Evolutionary conservation across 2,888 invertebrate species (phyloP), one percentile per base, ranked within the genome.

Genomic region (Norana najaformis): DNA sequence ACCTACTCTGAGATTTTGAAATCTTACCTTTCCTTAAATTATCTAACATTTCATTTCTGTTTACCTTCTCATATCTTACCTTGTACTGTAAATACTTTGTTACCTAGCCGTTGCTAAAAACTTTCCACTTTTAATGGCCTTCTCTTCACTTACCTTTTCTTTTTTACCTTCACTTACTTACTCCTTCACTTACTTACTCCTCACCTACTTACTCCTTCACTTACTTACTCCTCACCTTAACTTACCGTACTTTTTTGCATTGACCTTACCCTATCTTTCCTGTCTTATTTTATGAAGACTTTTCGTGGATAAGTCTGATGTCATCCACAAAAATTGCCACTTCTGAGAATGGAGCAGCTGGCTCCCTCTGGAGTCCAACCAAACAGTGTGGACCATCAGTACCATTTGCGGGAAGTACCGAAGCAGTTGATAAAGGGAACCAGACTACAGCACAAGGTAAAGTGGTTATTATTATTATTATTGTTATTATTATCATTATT

Each of bases 281-380:
- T 69, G 69, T n/a, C 23, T 53, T n/a, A 4, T 69, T 85, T 85
- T 85, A 85, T 36, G 85, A 85, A 85, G 85, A 85, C 35, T 85
- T 85, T 85, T 85, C 85, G 20, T 85, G 85, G 85, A 37, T 36
- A 20, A 85, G 85, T 36, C 37, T 85, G 85, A 5, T 37, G 37
- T 85, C 85, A 8, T 85, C 36, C 5, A 35, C 85, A 20, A 36
- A 36, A 23, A 35, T 36, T 20, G 30, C 85, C 85, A 30, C 6
- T 85, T 37, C 37, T 35, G 36, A 35, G 23, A 18, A 36, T 85
- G 85, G 37, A 36, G 30, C 85, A 23, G 85, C 85, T 85, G 85
- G 36, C 20, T 4, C 35, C 36, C 35, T 85, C 37, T 85, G 85
- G 85, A 85, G 85, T 85, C 85, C 85, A 35, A 85, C 35, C 85